A percentile compares a stretch with the other conserved stretches of the same genome.
Evolutionary conservation across 2,888 invertebrate genomes (phyloP).

Genomic region (Philhelius pedissequus): DNA sequence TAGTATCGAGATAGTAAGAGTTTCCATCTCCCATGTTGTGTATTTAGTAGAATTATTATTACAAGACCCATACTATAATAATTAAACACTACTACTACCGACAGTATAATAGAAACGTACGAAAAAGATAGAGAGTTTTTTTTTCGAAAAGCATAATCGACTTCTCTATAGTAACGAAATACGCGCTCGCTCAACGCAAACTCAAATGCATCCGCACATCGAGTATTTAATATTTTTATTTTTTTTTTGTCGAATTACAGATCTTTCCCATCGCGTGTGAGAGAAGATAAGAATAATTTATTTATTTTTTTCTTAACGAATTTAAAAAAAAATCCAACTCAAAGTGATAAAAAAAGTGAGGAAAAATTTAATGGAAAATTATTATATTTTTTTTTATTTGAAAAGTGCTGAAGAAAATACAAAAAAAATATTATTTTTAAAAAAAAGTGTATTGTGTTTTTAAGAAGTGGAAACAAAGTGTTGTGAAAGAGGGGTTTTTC

Average conservation of each 20-base stretch:
- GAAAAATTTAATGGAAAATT: neutral
- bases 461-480: neutral
- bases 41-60: slow-evolving; percentile 58
- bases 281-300: slow-evolving; percentile 52
- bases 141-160: slow-evolving; percentile 49
- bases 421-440: neutral
- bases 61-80: slow-evolving; percentile 62
- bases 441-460: neutral
- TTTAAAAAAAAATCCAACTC: slow-evolving; percentile 24
- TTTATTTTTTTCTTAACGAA: slow-evolving; percentile 67
- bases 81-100: neutral
- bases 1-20: no score
- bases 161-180: slow-evolving; percentile 60
- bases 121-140: slow-evolving; percentile 46
- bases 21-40: slow-evolving; percentile 46
- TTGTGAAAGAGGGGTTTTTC: neutral
- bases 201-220: slow-evolving; percentile 64
- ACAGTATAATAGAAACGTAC: slow-evolving; percentile 41
- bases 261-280: slow-evolving; percentile 53
- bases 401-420: neutral
- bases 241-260: slow-evolving; percentile 43
- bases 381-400: neutral
- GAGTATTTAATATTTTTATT: slow-evolving; percentile 48
- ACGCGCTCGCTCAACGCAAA: slow-evolving; percentile 60
- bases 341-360: slow-evolving; percentile 53